A percentile compares a stretch with the other conserved stretches of the same genome.
phyloP scores from a whole-genome alignment of 1,140 invertebrate genomes.

The Drosophila rhopaloa region DNA sequence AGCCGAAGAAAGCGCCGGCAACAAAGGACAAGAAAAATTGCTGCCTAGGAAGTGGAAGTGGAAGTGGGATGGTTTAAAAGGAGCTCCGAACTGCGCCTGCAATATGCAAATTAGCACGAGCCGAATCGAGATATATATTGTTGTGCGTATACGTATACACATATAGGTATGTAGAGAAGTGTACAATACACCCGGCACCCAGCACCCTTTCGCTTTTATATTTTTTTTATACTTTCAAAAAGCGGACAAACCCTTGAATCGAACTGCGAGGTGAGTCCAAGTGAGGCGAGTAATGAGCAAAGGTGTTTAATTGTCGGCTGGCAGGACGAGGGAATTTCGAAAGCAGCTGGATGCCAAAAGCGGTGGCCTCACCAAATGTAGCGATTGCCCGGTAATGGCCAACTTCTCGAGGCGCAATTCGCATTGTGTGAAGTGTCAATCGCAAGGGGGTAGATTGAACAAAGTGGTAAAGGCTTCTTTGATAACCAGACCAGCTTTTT shows the following conservation, averaged over 20 bases:
- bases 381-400: conserved; percentile 6
- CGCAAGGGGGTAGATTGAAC: neutral
- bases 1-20: conserved; percentile 31
- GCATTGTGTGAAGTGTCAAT: conserved; percentile 2
- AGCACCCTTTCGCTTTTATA: conserved; percentile 19
- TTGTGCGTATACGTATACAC: neutral
- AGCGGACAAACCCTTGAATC: conserved; percentile 25
- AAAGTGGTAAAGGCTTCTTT: neutral
- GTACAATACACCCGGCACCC: conserved; percentile 39
- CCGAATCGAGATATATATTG: conserved; percentile 13
- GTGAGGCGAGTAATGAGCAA: conserved; percentile 59
- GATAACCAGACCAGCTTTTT: too few relatives aligned
- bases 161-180: neutral
- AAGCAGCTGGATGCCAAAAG: conserved; percentile 23
- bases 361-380: neutral
- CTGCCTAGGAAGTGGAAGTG: conserved; percentile 35
- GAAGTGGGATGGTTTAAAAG: conserved; percentile 56
- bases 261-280: conserved; percentile 13
- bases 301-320: conserved; percentile 75
- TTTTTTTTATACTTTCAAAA: neutral
- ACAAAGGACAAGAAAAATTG: conserved; percentile 27
- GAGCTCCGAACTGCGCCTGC: conserved; percentile 45
- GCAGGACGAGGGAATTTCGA: conserved; percentile 5
- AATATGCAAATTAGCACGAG: conserved; percentile 77
- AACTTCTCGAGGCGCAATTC: conserved; percentile 4